Conservation (phyloP, 1,140 invertebrate species). For the Diuraphis noxia region DNA sequence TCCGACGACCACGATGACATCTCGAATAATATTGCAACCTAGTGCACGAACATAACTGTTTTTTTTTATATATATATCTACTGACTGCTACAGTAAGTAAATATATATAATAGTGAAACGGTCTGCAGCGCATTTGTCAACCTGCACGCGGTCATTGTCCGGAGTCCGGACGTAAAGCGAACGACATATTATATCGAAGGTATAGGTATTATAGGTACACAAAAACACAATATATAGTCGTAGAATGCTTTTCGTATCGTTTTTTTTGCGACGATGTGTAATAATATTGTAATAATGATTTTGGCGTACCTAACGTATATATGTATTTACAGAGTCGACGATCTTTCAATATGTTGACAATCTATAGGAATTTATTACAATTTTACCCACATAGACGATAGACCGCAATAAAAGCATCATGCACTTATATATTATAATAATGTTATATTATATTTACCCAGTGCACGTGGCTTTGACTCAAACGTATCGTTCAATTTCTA, state of each 20-base stretch:
- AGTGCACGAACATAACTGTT: not conserved
- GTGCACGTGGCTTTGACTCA: not conserved
- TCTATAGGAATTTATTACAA: not conserved
- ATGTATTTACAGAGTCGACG: not conserved
- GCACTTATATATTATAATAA: too few relatives aligned
- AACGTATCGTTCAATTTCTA: not conserved
- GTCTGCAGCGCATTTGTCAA: not conserved
- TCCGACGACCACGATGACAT: not conserved
- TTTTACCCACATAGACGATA: not conserved
- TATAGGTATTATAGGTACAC: too few relatives aligned
- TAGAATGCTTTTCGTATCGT: not conserved
- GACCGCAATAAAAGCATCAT: not conserved
- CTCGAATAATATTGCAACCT: not conserved
- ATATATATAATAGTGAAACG: not conserved
- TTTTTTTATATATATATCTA: not conserved
- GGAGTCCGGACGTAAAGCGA: not conserved
- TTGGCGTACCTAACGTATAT: not conserved
- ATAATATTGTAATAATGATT: not conserved
- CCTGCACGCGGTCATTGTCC: not conserved
- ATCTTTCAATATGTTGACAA: not conserved
- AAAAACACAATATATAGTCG: too few relatives aligned
- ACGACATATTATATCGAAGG: not conserved
- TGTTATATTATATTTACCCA: not conserved
- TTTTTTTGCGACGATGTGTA: not conserved
- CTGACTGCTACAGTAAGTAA: not conserved